A percentile compares a stretch with the other conserved stretches of the same genome.
These are phyloP conservation scores for Rhinichthys osculus DNA, from an alignment of 2,797 vertebrate genomes.

Conservation along the genomic window DNA sequence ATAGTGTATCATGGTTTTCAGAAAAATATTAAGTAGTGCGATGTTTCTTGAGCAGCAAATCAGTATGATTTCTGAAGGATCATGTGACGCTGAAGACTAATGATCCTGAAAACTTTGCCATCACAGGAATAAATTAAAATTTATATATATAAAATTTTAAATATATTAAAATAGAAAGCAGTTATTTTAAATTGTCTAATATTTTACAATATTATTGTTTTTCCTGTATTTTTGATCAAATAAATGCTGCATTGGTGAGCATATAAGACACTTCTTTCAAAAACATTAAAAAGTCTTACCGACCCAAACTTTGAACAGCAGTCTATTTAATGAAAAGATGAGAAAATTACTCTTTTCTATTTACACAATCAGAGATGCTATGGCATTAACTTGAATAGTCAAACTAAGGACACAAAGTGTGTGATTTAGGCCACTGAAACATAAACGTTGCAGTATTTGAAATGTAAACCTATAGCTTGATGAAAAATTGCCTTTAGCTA, in stretches of 20 bases:
- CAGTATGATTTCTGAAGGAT: neutral
- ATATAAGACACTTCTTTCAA: neutral
- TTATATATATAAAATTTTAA: too few relatives aligned
- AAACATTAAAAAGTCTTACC: neutral
- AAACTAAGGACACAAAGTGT: neutral
- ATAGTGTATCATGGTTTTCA: neutral
- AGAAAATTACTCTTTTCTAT: neutral
- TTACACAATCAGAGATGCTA: neutral
- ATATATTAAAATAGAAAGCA: neutral
- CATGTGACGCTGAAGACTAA: neutral
- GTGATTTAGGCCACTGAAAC: neutral
- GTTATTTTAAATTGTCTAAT: neutral
- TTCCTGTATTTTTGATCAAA: neutral
- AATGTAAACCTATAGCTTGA: neutral
- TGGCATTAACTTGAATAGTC: neutral
- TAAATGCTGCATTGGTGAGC: neutral
- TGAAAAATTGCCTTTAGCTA: slow-evolving; percentile 4
- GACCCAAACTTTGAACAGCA: neutral
- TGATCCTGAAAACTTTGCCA: neutral
- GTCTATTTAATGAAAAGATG: neutral
- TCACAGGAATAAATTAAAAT: neutral
- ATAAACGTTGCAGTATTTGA: neutral
- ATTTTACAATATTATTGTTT: neutral
- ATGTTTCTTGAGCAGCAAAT: neutral
- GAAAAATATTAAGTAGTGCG: neutral